These are phyloP conservation scores for Crocallis elinguaria DNA, from an alignment of 2,888 invertebrate genomes.

Conservation along the genomic window DNA sequence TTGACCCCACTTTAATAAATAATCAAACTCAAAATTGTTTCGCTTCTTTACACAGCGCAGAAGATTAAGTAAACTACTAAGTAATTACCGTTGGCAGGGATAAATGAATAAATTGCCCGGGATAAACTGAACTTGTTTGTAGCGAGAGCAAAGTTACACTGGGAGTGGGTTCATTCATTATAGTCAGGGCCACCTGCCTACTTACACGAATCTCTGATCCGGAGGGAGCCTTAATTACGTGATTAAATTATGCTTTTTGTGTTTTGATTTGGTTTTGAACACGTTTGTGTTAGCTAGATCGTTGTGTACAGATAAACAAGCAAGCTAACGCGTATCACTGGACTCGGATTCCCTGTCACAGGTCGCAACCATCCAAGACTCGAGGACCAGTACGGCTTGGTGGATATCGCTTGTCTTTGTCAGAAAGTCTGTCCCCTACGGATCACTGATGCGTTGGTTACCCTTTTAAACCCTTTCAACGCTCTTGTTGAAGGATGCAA, in stretches of 20 bases:
- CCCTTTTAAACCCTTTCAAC: too few relatives aligned
- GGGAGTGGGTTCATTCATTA: conserved; percentile 38
- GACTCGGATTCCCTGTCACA: too few relatives aligned
- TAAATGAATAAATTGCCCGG: conserved; percentile 37
- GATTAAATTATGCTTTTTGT: conserved; percentile 18
- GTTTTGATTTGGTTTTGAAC: conserved; percentile 16
- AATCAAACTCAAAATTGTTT: not conserved
- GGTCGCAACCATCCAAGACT: too few relatives aligned
- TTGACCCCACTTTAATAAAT: not conserved
- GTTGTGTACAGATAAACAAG: too few relatives aligned
- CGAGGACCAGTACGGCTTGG: too few relatives aligned
- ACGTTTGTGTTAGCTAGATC: too few relatives aligned
- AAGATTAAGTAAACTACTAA: conserved; percentile 32
- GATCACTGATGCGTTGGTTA: too few relatives aligned
- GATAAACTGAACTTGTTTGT: conserved; percentile 32
- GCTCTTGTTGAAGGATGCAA: too few relatives aligned
- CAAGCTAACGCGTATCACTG: too few relatives aligned
- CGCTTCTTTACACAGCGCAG: conserved; percentile 9
- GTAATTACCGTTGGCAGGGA: conserved; percentile 37
- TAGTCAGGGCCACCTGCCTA: conserved; percentile 36
- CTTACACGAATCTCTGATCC: conserved; percentile 26
- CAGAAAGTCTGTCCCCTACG: too few relatives aligned
- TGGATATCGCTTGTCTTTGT: too few relatives aligned
- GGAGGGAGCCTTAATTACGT: conserved; percentile 20
- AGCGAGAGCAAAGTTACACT: conserved; percentile 32